Conservation (phyloP, 92 coral and sea anemone genomes). For the Siderastrea radians region DNA sequence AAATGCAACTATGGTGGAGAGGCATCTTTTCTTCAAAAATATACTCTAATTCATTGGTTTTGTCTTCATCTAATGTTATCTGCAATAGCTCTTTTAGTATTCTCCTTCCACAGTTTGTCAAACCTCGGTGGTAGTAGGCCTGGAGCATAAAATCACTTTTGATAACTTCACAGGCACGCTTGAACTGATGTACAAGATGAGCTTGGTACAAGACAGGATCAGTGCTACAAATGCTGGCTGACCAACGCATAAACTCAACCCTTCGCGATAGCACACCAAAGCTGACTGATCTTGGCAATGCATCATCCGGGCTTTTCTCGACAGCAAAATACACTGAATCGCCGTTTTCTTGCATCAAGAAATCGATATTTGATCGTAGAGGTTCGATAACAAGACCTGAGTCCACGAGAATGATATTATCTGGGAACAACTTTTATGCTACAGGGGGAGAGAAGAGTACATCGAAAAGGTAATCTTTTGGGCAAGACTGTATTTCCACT, state of each 20-base stretch:
- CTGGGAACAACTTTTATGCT: no score
- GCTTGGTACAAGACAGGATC: no score
- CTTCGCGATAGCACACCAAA: slow-evolving; percentile 81
- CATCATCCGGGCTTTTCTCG: slow-evolving; percentile 55
- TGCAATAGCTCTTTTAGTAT: slow-evolving; percentile 33
- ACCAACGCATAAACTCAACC: slow-evolving; percentile 79
- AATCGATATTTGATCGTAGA: not conserved
- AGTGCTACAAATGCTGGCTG: slow-evolving; percentile 26
- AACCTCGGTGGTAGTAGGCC: slow-evolving; percentile 57
- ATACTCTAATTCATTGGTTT: no score
- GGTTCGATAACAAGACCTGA: slow-evolving; percentile 73
- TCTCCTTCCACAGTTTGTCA: slow-evolving; percentile 58
- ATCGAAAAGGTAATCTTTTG: slow-evolving; percentile 50
- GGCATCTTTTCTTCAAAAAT: no score
- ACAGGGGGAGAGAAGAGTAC: slow-evolving; percentile 62
- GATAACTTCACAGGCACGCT: not conserved
- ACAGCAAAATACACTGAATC: slow-evolving; percentile 48
- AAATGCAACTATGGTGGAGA: no score
- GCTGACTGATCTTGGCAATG: not conserved
- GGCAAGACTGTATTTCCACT: slow-evolving; percentile 42
- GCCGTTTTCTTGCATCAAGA: slow-evolving; percentile 69
- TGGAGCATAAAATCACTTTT: slow-evolving; percentile 74
- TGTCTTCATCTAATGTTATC: slow-evolving; percentile 57
- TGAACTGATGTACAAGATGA: no score
- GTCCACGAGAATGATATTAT: not conserved